phyloP scores from a whole-genome alignment of 2,797 vertebrate genomes.

The Alosa sapidissima region DNA sequence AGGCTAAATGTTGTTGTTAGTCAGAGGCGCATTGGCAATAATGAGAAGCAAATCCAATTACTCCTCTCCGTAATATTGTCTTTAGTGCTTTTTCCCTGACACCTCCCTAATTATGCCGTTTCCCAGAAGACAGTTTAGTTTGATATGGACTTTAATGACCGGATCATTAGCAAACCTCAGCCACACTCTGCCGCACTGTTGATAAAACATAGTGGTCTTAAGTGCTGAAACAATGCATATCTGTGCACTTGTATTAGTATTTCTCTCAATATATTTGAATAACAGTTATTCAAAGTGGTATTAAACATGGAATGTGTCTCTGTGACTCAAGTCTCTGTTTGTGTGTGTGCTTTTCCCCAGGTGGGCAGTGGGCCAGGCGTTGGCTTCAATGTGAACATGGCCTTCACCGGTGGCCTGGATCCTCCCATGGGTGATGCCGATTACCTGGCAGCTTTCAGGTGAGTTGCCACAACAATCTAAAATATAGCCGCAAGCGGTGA shows the following conservation, averaged over 20 bases:
- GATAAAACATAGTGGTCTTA: background rate
- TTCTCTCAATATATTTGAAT: background rate
- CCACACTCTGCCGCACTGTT: background rate
- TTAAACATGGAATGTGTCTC: background rate
- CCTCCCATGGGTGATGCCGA: constrained; percentile 93
- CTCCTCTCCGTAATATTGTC: constrained; percentile 19
- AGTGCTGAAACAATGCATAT: background rate
- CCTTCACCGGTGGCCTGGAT: constrained; percentile 92
- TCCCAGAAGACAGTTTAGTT: constrained; percentile 33
- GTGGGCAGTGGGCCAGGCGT: constrained; percentile 86
- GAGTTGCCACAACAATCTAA: constrained; percentile 42
- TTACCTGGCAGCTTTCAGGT: constrained; percentile 95
- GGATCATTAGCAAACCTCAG: constrained; percentile 16
- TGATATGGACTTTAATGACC: constrained; percentile 26
- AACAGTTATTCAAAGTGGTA: background rate
- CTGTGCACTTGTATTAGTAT: background rate
- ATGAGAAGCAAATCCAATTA: constrained; percentile 26
- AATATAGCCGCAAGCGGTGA: too few relatives aligned
- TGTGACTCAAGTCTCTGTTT: background rate
- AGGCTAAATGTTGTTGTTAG: constrained; percentile 31
- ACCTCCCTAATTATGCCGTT: constrained; percentile 28
- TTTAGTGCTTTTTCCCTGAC: constrained; percentile 28
- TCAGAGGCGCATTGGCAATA: constrained; percentile 41
- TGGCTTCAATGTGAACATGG: constrained; percentile 96
- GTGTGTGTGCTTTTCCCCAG: constrained; percentile 61